Evolutionary conservation across 2,888 invertebrate genomes (phyloP), one percentile per base, ranked within the genome.

Genomic region (Drosophila meridiana): DNA sequence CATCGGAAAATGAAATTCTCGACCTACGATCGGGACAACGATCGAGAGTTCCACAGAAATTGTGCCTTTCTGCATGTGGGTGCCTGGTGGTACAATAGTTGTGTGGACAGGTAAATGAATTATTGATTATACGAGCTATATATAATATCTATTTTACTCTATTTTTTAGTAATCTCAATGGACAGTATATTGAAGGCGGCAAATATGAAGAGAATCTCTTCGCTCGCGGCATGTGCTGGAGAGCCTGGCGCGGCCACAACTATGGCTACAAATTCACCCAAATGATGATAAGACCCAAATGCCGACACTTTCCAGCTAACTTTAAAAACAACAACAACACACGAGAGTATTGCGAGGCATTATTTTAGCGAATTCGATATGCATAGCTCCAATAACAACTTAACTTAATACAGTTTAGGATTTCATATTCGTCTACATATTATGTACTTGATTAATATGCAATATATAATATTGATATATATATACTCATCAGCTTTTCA

Each of bases 81-180:
- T 0, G 96, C 95, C 5, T 96, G 96, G 96, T 96, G 96, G 96
- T 96, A 96, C 89, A 95, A 95, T 82, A 94, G 95, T 55, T 96
- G 96, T 83, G 95, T 96, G 75, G 95, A 94, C 76, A 95, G 95
- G 95, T 95, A 80, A 13, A 47, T 36, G 5, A 8, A 0, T 9
- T 32, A 0, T 3, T 2, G 34, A 3, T 2, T 9, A 0, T 5
- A 2, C 6, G 11, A 58, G 1, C 32, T 13, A 30, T 43, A 45
- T 45, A 14, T 2, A 5, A 13, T 13, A 4, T 36, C 9, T 45
- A 11, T 0, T 1, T 13, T 1, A n/a, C 28, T 34, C 32, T 47
- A 28, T 34, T 0, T 86, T 40, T n/a, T 11, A 95, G 95, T 89
- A 96, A 96, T 84, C 93, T 96, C 4, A 96, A 96, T 90, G 96